These are phyloP conservation scores for Nomada fucata DNA, from an alignment of 2,888 invertebrate genomes.

Conservation along the genomic window DNA sequence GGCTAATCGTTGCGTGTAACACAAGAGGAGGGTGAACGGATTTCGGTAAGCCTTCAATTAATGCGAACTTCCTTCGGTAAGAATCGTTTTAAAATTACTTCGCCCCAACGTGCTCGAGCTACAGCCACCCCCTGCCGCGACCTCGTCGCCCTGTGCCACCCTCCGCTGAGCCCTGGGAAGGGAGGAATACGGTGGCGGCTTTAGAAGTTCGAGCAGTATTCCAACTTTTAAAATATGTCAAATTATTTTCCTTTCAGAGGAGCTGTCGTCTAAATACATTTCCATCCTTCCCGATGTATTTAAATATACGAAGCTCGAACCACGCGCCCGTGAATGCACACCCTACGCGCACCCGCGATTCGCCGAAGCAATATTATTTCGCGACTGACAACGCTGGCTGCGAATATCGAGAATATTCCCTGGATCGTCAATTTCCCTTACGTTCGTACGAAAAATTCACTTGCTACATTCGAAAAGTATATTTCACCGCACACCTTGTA, in stretches of 20 bases:
- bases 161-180: constrained; percentile 64
- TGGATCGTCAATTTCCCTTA: background rate
- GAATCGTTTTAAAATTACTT: constrained; percentile 80
- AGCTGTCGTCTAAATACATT: constrained; percentile 77
- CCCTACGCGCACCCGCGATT: constrained; percentile 6
- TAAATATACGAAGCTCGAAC: constrained; percentile 72
- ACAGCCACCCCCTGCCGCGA: constrained; percentile 41
- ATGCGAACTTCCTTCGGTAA: constrained; percentile 78
- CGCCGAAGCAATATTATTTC: constrained; percentile 53
- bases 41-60: constrained; percentile 76
- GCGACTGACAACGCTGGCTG: constrained; percentile 14
- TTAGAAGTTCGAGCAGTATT: constrained; percentile 80
- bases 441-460: background rate
- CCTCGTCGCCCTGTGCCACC: constrained; percentile 59
- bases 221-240: constrained; percentile 83
- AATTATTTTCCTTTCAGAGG: constrained; percentile 81
- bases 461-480: background rate
- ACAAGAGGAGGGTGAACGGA: background rate
- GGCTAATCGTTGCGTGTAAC: background rate
- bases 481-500: no score
- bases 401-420: constrained; percentile 31
- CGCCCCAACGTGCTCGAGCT: constrained; percentile 62
- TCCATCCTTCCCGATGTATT: constrained; percentile 76
- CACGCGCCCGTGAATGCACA: constrained; percentile 36
- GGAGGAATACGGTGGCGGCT: constrained; percentile 70